A percentile compares a stretch with the other conserved stretches of the same genome.
These are phyloP conservation scores for Frieseomelitta varia DNA, from an alignment of 1,140 invertebrate genomes.

Conservation along the genomic window DNA sequence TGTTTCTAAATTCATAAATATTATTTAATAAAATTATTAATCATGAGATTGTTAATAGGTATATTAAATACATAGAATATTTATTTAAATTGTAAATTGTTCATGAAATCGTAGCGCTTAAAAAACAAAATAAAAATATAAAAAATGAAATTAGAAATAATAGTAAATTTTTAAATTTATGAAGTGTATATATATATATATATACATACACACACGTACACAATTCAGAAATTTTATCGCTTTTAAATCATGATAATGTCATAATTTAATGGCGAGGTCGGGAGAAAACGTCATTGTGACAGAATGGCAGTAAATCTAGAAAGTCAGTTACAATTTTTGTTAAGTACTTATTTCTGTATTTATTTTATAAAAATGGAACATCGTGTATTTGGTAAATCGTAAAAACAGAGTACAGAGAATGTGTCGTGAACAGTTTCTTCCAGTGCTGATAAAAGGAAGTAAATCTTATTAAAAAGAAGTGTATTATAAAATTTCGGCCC, in stretches of 20 bases:
- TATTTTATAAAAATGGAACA: constrained; percentile 28
- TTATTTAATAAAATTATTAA: neutral
- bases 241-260: constrained; percentile 27
- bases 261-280: constrained; percentile 32
- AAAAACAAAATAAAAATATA: neutral
- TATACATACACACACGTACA: too few relatives aligned
- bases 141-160: neutral
- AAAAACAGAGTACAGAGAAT: neutral
- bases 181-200: too few relatives aligned
- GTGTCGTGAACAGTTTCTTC: neutral
- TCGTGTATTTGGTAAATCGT: constrained; percentile 23
- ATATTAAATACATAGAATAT: neutral
- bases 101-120: neutral
- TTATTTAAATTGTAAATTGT: neutral
- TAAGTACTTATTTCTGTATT: neutral
- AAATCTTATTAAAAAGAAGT: constrained; percentile 12
- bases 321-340: neutral
- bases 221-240: neutral
- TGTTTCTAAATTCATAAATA: neutral
- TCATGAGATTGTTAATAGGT: neutral
- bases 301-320: constrained; percentile 45
- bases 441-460: constrained; percentile 7
- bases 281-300: constrained; percentile 50
- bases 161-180: neutral
- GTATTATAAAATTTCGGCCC: constrained; percentile 39